phyloP scores from a whole-genome alignment of 2,113 vertebrate genomes.

The Dicentrarchus labrax region DNA sequence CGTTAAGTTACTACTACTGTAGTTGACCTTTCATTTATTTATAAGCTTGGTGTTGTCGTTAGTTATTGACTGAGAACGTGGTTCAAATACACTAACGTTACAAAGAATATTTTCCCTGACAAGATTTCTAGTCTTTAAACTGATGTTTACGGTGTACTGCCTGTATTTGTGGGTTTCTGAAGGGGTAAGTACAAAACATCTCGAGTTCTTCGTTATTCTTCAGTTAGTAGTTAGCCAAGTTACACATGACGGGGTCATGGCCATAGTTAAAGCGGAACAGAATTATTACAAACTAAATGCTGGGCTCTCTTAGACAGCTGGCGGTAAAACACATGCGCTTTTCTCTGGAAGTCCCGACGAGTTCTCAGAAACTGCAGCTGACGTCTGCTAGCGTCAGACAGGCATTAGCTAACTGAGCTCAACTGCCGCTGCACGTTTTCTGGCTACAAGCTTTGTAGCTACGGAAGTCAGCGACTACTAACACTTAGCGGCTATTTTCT shows the following conservation, averaged over 20 bases:
- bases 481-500: constrained; percentile 21
- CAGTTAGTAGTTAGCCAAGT: neutral
- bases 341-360: constrained; percentile 75
- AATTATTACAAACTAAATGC: neutral
- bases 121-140: neutral
- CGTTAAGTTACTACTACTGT: too few species aligned
- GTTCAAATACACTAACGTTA: too few species aligned
- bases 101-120: too few species aligned
- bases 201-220: neutral
- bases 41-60: neutral
- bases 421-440: constrained; percentile 59
- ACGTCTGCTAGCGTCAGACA: constrained; percentile 69
- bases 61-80: neutral
- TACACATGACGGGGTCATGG: neutral
- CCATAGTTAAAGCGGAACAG: constrained; percentile 18
- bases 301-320: constrained; percentile 20
- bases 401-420: constrained; percentile 58
- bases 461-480: constrained; percentile 74
- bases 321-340: constrained; percentile 57
- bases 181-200: neutral
- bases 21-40: neutral
- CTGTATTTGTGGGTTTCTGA: neutral
- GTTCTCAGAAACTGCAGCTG: constrained; percentile 78
- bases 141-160: neutral
- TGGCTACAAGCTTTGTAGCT: constrained; percentile 37